Percentiles rank a stretch among this genome's conserved stretches.
Evolutionary conservation across 2,113 vertebrate genomes (phyloP).

Genomic region (Gadus chalcogrammus): DNA sequence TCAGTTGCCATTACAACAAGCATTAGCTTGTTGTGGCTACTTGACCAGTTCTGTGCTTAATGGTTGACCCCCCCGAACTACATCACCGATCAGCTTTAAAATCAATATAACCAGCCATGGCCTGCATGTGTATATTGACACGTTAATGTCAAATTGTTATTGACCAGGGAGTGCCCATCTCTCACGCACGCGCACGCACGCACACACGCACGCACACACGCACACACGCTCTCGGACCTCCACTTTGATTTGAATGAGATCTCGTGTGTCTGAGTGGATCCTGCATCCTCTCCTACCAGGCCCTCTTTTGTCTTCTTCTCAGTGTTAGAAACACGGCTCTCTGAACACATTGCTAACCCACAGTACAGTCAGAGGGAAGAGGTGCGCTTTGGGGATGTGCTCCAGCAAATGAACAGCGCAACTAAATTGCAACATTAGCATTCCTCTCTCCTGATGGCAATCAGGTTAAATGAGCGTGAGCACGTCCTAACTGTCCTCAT

Average conservation of each 20-base stretch:
- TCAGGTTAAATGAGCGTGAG: constrained; percentile 8
- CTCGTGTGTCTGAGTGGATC: too few species aligned
- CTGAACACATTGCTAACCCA: too few species aligned
- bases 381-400: too few species aligned
- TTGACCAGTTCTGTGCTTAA: too few species aligned
- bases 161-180: not conserved
- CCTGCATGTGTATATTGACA: constrained; percentile 3
- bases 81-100: constrained; percentile 12
- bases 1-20: too few species aligned
- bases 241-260: constrained; percentile 1
- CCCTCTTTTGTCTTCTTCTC: too few species aligned
- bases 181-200: constrained; percentile 1
- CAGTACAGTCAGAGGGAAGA: too few species aligned
- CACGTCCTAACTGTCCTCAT: not conserved
- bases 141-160: constrained; percentile 2
- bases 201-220: constrained; percentile 10
- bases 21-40: too few species aligned
- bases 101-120: constrained; percentile 14
- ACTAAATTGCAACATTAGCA: too few species aligned
- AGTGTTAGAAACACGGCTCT: too few species aligned
- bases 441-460: not conserved
- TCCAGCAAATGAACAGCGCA: too few species aligned
- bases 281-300: too few species aligned
- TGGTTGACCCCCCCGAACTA: constrained; percentile 15
- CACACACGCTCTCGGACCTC: constrained; percentile 18